Evolutionary conservation across 64 coral and sea anemone species (phyloP).

Genomic region (Montipora sp.): DNA sequence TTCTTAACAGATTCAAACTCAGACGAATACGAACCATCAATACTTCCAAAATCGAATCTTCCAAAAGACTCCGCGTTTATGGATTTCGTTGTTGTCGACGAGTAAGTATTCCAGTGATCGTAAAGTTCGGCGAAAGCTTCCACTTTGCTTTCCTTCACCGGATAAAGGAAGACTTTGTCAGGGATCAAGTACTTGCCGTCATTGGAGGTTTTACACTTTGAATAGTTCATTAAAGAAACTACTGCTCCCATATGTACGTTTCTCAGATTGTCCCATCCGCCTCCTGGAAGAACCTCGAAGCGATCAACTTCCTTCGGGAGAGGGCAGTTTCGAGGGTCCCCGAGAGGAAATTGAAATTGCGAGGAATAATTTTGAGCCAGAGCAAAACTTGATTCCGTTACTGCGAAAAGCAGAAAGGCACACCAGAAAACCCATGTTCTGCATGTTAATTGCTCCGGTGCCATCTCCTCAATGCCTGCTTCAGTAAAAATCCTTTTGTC

Average conservation of each 20-base stretch:
- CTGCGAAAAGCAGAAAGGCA: background rate
- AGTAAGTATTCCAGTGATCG: slow-evolving; percentile 90
- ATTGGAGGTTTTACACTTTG: slow-evolving; percentile 72
- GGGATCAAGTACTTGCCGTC: slow-evolving; percentile 91
- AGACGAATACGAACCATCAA: slow-evolving; percentile 76
- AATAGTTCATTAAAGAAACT: slow-evolving; percentile 82
- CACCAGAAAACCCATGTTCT: too few relatives aligned
- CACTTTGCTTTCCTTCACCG: slow-evolving; percentile 88
- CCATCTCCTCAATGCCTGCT: too few relatives aligned
- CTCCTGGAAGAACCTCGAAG: slow-evolving; percentile 89
- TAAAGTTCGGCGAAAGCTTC: slow-evolving; percentile 64
- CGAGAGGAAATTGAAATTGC: slow-evolving; percentile 34
- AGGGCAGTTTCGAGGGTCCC: slow-evolving; percentile 81
- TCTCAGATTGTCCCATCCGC: slow-evolving; percentile 92
- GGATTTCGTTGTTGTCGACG: slow-evolving; percentile 73
- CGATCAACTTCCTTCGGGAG: slow-evolving; percentile 41
- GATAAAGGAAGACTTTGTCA: slow-evolving; percentile 58
- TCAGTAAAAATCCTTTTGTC: too few relatives aligned
- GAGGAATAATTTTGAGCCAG: background rate
- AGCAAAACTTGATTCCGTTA: background rate
- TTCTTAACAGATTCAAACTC: slow-evolving; percentile 84
- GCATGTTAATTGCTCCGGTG: too few relatives aligned
- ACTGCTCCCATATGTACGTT: slow-evolving; percentile 79
- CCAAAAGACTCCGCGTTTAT: slow-evolving; percentile 62
- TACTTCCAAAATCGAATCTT: background rate